Percentiles rank a stretch among this genome's conserved stretches.
These are phyloP conservation scores for Galagoides demidoff DNA, from an alignment of 2,797 vertebrate species.

Conservation along the genomic window DNA sequence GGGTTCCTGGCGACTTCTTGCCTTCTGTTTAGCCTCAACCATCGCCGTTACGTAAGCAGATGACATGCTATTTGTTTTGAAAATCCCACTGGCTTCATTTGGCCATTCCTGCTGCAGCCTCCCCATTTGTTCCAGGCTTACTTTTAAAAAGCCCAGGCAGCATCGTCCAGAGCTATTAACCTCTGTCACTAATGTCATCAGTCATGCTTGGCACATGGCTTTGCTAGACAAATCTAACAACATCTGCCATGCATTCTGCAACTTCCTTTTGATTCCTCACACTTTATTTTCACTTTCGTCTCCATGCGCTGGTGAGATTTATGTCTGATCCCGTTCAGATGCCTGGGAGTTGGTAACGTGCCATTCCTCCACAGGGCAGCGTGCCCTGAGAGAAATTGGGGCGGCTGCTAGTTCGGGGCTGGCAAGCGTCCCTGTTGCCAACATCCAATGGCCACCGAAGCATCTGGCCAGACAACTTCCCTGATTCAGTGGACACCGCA, in stretches of 20 bases:
- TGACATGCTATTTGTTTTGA: conserved; percentile 37
- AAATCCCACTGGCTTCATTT: conserved; percentile 68
- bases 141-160: conserved; percentile 60
- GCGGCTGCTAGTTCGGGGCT: conserved; percentile 46
- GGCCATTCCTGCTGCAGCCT: conserved; percentile 37
- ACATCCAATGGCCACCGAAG: conserved; percentile 45
- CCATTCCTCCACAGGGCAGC: conserved; percentile 74
- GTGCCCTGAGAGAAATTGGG: conserved; percentile 45
- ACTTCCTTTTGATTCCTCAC: conserved; percentile 86
- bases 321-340: conserved; percentile 78
- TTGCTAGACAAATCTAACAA: conserved; percentile 87
- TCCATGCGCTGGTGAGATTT: conserved; percentile 83
- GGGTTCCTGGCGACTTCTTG: neutral
- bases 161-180: conserved; percentile 78
- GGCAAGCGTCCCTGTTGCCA: conserved; percentile 64
- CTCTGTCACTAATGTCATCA: conserved; percentile 74
- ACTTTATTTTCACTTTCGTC: conserved; percentile 87
- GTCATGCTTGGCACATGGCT: conserved; percentile 82
- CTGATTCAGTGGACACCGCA: conserved; percentile 64
- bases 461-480: conserved; percentile 56
- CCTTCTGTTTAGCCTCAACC: neutral
- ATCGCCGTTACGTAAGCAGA: neutral
- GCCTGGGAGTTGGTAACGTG: conserved; percentile 79
- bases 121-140: conserved; percentile 63
- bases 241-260: conserved; percentile 86